Evolutionary conservation across 2,797 vertebrate species (phyloP).

Genomic region (Enteromius fasciolatus): DNA sequence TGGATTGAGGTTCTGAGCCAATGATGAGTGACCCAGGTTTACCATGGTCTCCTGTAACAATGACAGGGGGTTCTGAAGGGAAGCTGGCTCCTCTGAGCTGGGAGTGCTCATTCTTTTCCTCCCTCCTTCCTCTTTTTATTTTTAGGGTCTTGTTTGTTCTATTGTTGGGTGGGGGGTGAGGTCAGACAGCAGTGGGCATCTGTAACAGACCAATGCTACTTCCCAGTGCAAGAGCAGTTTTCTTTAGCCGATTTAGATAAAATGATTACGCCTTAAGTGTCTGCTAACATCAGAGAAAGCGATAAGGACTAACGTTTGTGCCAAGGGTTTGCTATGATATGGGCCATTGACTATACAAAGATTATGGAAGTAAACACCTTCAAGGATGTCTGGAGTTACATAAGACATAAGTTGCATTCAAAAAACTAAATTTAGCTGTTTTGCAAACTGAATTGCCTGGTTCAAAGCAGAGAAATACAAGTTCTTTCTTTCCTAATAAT

Average conservation of each 20-base stretch:
- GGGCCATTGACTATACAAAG: slow-evolving; percentile 13
- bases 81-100: slow-evolving; percentile 49
- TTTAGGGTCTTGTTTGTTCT: slow-evolving; percentile 58
- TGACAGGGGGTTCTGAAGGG: slow-evolving; percentile 51
- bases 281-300: not conserved
- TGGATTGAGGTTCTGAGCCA: slow-evolving; percentile 37
- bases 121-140: slow-evolving; percentile 57
- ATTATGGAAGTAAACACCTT: slow-evolving; percentile 19
- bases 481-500: not conserved
- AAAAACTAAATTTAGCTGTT: not conserved
- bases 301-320: slow-evolving; percentile 24
- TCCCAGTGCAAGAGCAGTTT: slow-evolving; percentile 25
- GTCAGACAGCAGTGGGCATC: slow-evolving; percentile 40
- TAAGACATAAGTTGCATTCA: not conserved
- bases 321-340: not conserved
- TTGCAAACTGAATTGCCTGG: not conserved
- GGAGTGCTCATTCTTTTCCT: slow-evolving; percentile 50
- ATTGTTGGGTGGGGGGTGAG: slow-evolving; percentile 47
- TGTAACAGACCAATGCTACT: slow-evolving; percentile 18
- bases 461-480: not conserved
- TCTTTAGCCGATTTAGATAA: slow-evolving; percentile 8
- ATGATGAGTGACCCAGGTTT: slow-evolving; percentile 33
- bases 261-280: not conserved
- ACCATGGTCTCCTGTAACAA: slow-evolving; percentile 44
- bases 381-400: slow-evolving; percentile 32